Conservation (phyloP, 2,888 invertebrate species). For the Nemotelus pantherinus region DNA sequence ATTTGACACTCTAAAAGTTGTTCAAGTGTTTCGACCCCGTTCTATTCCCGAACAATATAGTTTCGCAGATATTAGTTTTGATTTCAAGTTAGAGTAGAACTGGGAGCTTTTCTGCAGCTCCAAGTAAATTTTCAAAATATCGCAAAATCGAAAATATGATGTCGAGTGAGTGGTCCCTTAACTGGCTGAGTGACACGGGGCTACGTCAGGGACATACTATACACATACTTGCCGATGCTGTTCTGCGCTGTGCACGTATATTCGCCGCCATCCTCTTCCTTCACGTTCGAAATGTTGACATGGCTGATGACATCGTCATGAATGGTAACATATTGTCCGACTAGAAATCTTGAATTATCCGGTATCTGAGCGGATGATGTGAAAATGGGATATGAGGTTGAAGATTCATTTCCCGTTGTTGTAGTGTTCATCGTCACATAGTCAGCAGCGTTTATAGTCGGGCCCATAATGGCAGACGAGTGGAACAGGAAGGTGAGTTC, state of each 20-base stretch:
- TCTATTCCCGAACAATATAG: too few relatives aligned
- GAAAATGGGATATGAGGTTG: slow-evolving; percentile 31
- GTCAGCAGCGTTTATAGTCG: neutral
- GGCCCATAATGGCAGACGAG: slow-evolving; percentile 10
- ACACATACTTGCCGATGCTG: slow-evolving; percentile 74
- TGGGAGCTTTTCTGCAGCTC: too few relatives aligned
- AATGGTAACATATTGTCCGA: slow-evolving; percentile 90
- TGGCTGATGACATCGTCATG: slow-evolving; percentile 94
- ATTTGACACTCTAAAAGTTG: neutral
- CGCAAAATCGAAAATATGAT: neutral
- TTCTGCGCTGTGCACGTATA: slow-evolving; percentile 88
- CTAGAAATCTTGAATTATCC: slow-evolving; percentile 77
- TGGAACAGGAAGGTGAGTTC: slow-evolving; percentile 10
- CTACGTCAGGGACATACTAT: neutral
- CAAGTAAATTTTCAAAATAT: neutral
- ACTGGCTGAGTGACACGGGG: neutral
- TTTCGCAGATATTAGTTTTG: too few relatives aligned
- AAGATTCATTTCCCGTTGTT: slow-evolving; percentile 28
- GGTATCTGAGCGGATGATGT: slow-evolving; percentile 59
- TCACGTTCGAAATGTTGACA: slow-evolving; percentile 87
- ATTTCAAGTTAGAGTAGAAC: too few relatives aligned
- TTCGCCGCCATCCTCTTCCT: slow-evolving; percentile 90
- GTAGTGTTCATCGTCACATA: neutral
- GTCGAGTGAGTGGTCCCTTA: slow-evolving; percentile 15
- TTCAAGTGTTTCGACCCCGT: too few relatives aligned